A percentile compares a stretch with the other conserved stretches of the same genome.
Evolutionary conservation across 2,888 invertebrate genomes (phyloP).

Genomic region (Nomada lathburiana): DNA sequence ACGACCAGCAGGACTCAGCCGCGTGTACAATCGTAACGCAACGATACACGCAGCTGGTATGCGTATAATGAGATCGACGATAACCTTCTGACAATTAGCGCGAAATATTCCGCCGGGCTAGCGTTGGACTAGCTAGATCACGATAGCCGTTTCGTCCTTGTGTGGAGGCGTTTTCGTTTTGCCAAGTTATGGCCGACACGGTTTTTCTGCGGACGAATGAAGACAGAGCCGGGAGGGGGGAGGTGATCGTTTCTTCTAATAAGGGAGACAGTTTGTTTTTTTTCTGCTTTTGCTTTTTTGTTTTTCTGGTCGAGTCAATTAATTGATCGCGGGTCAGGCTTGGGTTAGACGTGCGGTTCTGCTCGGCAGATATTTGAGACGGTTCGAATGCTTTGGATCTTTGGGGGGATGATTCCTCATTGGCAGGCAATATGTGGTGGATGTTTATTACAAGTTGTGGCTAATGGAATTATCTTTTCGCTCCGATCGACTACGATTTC

Average conservation of each 20-base stretch:
- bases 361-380: background rate
- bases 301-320: background rate
- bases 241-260: background rate
- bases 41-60: slow-evolving; percentile 77
- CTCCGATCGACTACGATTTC: no score
- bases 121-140: slow-evolving; percentile 16
- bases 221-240: background rate
- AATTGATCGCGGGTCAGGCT: background rate
- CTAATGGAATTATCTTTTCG: no score
- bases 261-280: background rate
- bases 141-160: slow-evolving; percentile 14
- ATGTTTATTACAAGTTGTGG: no score
- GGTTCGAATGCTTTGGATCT: background rate
- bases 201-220: no score
- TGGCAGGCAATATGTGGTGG: no score
- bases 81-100: slow-evolving; percentile 74
- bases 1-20: slow-evolving; percentile 34
- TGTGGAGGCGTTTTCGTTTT: background rate
- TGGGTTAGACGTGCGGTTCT: background rate
- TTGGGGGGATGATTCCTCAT: background rate
- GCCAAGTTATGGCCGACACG: background rate
- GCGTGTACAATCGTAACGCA: slow-evolving; percentile 56
- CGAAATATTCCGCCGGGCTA: slow-evolving; percentile 48
- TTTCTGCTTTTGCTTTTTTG: no score
- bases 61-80: slow-evolving; percentile 80